These are phyloP conservation scores for Lophius piscatorius DNA, from an alignment of 2,113 vertebrate genomes.

Conservation along the genomic window DNA sequence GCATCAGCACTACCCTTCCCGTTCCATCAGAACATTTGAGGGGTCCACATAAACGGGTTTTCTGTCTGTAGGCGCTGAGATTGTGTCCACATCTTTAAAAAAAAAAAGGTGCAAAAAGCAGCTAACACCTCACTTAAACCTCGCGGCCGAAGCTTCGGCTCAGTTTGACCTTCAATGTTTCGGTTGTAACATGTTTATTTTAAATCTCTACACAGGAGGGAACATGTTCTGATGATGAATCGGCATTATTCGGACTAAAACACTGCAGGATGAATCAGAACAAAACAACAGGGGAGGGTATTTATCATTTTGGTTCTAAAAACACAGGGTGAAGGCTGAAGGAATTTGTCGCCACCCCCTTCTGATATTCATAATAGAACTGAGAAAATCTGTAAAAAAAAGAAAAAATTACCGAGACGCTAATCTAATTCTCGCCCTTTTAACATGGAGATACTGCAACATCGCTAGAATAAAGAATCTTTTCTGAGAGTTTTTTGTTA, in stretches of 20 bases:
- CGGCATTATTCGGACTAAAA: slow-evolving; percentile 21
- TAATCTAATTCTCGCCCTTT: too few species aligned
- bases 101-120: slow-evolving; percentile 39
- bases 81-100: slow-evolving; percentile 33
- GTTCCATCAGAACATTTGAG: slow-evolving; percentile 17
- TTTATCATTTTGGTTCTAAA: too few species aligned
- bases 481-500: too few species aligned
- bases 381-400: too few species aligned
- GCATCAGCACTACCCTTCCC: slow-evolving; percentile 49
- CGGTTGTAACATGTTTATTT: slow-evolving; percentile 11
- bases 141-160: neutral
- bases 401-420: too few species aligned
- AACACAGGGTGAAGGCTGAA: too few species aligned
- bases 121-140: slow-evolving; percentile 11
- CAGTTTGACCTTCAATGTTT: slow-evolving; percentile 28
- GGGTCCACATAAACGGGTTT: slow-evolving; percentile 21
- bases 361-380: too few species aligned
- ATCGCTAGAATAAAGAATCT: too few species aligned
- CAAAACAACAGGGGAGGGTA: too few species aligned
- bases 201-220: neutral
- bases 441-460: too few species aligned
- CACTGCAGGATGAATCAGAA: too few species aligned
- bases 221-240: slow-evolving; percentile 13
- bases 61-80: slow-evolving; percentile 20
- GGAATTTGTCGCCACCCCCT: too few species aligned